Conservation (phyloP, 2,113 vertebrate species). For the Coturnix japonica region DNA sequence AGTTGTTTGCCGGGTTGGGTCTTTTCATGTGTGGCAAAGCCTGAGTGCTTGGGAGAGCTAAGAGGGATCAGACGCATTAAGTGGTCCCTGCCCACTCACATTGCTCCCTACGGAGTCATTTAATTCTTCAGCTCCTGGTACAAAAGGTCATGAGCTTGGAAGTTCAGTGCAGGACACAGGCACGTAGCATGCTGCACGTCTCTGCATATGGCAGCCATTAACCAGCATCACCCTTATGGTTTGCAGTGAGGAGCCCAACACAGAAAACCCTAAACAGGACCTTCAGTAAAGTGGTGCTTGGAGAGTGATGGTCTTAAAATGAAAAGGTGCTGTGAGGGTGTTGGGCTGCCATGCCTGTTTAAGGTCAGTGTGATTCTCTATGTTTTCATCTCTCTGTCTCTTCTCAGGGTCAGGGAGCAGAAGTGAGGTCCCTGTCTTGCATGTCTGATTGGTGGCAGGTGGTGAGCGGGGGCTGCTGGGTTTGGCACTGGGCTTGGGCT, state of each 20-base stretch:
- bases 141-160: not conserved
- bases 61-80: not conserved
- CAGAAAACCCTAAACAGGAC: not conserved
- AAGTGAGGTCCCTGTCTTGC: not conserved
- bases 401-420: not conserved
- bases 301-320: slow-evolving; percentile 42
- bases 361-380: slow-evolving; percentile 66
- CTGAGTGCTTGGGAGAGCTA: not conserved
- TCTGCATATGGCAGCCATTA: not conserved
- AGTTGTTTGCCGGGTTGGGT: not conserved
- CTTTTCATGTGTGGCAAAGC: not conserved
- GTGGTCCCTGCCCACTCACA: not conserved
- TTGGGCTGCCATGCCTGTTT: slow-evolving; percentile 76
- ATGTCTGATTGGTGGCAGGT: not conserved
- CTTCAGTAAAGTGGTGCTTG: not conserved
- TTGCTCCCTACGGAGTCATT: not conserved
- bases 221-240: not conserved
- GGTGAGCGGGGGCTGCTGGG: not conserved
- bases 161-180: not conserved
- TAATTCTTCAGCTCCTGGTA: not conserved
- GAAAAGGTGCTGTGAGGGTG: slow-evolving; percentile 74
- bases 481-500: not conserved
- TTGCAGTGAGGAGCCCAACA: not conserved
- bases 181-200: too few relatives aligned
- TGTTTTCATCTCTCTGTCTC: fast-evolving